phyloP scores from a whole-genome alignment of 2,113 vertebrate species.

The Grallaria varia region DNA sequence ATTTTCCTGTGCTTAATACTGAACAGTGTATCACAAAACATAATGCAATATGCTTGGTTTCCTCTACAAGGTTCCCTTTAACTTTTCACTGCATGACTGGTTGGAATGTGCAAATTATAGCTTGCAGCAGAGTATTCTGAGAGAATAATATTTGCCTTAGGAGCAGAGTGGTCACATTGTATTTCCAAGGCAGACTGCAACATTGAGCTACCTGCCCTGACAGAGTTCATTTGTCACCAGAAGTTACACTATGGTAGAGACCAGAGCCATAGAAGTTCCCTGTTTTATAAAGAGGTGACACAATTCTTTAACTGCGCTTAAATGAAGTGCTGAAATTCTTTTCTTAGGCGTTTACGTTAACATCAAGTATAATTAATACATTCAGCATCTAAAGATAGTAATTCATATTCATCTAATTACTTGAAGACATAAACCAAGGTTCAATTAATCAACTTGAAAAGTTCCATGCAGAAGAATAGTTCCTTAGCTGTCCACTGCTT shows the following conservation, averaged over 20 bases:
- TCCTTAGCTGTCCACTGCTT: not conserved
- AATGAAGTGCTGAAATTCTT: not conserved
- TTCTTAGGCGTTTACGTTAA: not conserved
- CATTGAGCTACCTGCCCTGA: not conserved
- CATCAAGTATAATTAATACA: not conserved
- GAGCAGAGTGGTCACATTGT: not conserved
- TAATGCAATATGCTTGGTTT: not conserved
- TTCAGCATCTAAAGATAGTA: not conserved
- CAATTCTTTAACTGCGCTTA: not conserved
- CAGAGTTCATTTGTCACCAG: constrained; percentile 6
- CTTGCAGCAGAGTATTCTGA: not conserved
- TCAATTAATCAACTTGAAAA: not conserved
- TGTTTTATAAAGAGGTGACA: not conserved
- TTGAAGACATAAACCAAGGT: not conserved
- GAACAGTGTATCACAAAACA: not conserved
- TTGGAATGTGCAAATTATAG: constrained; percentile 26
- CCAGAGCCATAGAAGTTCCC: not conserved
- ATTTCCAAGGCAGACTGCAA: not conserved
- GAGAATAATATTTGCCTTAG: constrained; percentile 36
- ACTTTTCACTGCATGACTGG: not conserved
- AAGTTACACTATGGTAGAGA: not conserved
- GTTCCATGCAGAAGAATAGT: not conserved
- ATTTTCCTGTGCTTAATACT: constrained; percentile 7
- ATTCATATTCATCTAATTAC: not conserved
- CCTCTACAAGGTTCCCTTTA: constrained; percentile 11